These are phyloP conservation scores for Castor canadensis DNA, from an alignment of 2,113 vertebrate species.

Conservation along the genomic window DNA sequence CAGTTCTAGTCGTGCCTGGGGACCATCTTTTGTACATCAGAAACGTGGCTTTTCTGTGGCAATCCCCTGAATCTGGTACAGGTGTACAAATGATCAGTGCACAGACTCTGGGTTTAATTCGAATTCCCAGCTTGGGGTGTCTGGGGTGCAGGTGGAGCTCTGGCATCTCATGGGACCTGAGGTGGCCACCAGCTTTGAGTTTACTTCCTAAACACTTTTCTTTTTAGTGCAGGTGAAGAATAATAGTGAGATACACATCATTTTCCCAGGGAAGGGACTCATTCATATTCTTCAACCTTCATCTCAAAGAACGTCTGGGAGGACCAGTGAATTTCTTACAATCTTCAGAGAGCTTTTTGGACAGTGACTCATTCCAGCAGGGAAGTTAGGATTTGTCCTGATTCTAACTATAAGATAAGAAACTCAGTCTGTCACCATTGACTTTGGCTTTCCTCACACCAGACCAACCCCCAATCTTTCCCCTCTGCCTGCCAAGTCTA, in stretches of 20 bases:
- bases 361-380: accelerated
- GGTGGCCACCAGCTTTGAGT: not conserved
- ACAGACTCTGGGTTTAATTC: not conserved
- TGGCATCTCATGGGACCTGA: not conserved
- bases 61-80: not conserved
- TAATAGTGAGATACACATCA: not conserved
- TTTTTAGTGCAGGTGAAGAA: not conserved
- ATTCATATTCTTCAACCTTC: not conserved
- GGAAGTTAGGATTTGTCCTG: not conserved
- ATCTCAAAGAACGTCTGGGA: not conserved
- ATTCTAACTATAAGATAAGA: not conserved
- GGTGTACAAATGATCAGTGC: not conserved
- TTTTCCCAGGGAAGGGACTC: not conserved
- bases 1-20: constrained; percentile 62
- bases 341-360: not conserved
- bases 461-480: not conserved
- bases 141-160: not conserved
- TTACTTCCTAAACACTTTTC: not conserved
- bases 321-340: not conserved
- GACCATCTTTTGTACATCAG: constrained; percentile 38
- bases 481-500: not conserved
- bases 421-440: not conserved
- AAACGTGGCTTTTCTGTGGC: constrained; percentile 40
- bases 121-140: accelerated
- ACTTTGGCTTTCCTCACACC: not conserved